Conservation (phyloP, 2,888 invertebrate genomes). For the Toxonevra muliebris region DNA sequence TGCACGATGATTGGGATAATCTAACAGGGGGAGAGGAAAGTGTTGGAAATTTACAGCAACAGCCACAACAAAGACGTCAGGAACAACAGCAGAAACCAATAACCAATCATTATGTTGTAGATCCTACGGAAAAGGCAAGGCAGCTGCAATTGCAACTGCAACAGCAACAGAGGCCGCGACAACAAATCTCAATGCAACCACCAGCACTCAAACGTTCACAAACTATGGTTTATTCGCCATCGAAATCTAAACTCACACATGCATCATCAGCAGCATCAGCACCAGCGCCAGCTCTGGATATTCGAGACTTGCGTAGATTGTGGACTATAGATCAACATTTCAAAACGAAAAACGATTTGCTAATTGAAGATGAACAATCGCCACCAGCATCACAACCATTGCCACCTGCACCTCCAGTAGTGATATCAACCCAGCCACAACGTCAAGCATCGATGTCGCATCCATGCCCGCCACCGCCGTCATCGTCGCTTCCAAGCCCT, state of each 20-base stretch:
- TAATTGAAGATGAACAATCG: background rate
- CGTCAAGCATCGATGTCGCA: slow-evolving; percentile 29
- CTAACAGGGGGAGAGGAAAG: slow-evolving; percentile 44
- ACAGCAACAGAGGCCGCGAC: slow-evolving; percentile 57
- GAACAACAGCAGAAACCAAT: slow-evolving; percentile 19
- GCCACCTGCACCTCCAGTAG: slow-evolving; percentile 42
- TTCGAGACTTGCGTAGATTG: slow-evolving; percentile 46
- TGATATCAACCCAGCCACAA: slow-evolving; percentile 56
- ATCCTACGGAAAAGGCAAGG: slow-evolving; percentile 45
- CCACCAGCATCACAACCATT: slow-evolving; percentile 16
- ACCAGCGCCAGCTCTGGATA: slow-evolving; percentile 45
- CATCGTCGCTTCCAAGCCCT: slow-evolving; percentile 45
- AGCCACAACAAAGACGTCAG: background rate
- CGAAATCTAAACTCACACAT: slow-evolving; percentile 38
- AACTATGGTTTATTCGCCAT: slow-evolving; percentile 56
- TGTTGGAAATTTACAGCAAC: too few species aligned
- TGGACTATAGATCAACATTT: slow-evolving; percentile 43
- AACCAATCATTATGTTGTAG: slow-evolving; percentile 56
- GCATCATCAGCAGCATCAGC: slow-evolving; percentile 15
- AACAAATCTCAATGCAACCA: slow-evolving; percentile 55
- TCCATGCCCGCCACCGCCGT: slow-evolving; percentile 36
- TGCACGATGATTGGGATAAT: slow-evolving; percentile 71
- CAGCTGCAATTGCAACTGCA: background rate
- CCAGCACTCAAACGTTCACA: slow-evolving; percentile 60
- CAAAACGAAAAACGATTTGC: slow-evolving; percentile 12